These are phyloP conservation scores for Syrrhaptes paradoxus DNA, from an alignment of 2,113 vertebrate genomes.

Conservation along the genomic window DNA sequence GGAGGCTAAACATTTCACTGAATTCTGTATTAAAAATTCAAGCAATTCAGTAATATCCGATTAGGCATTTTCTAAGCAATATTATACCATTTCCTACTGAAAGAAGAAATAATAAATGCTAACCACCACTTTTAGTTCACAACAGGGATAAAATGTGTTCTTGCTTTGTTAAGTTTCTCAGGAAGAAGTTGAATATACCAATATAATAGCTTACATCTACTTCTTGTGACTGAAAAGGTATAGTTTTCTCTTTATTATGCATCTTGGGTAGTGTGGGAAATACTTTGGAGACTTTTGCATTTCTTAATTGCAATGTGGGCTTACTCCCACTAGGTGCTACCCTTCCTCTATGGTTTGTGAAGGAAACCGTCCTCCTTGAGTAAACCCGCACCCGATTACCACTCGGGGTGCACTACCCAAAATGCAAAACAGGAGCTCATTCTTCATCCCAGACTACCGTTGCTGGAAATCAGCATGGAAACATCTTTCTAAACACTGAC, in stretches of 20 bases:
- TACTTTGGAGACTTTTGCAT: neutral
- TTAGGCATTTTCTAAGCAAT: neutral
- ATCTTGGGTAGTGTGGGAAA: neutral
- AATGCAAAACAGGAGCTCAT: neutral
- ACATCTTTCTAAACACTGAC: neutral
- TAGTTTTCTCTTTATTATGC: neutral
- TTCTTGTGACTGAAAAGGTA: neutral
- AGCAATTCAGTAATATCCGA: neutral
- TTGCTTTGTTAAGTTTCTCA: neutral
- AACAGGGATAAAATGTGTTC: neutral
- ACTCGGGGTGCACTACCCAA: neutral
- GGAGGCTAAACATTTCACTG: neutral
- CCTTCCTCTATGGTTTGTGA: slow-evolving; percentile 41
- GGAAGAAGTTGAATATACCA: neutral
- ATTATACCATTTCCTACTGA: neutral
- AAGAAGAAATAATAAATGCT: neutral
- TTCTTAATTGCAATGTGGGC: neutral
- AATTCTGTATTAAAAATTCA: neutral
- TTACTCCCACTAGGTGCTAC: slow-evolving; percentile 64
- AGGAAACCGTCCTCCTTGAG: neutral
- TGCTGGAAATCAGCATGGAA: no score
- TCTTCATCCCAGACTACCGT: neutral
- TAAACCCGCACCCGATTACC: neutral
- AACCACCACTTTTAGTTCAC: neutral
- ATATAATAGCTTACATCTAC: neutral